Base-by-base conservation (phyloP, 2,113 vertebrate species). In the Tragelaphus imberbis region DNA sequence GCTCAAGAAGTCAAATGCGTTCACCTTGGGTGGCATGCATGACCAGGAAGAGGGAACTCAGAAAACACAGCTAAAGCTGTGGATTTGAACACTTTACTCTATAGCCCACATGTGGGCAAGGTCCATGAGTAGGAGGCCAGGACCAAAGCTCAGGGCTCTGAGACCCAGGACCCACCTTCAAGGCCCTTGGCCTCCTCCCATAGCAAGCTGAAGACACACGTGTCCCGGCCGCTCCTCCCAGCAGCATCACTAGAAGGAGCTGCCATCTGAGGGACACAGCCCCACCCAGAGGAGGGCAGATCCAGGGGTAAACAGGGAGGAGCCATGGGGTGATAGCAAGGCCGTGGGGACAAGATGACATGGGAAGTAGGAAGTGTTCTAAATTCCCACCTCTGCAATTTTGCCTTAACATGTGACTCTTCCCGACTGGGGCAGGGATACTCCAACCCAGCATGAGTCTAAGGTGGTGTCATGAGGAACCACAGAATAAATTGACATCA, bases 221-320 rank as follows among this genome's bases (percentile, higher is more conserved):
- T 28, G 27, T 80, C 44, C 15, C 0, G 4, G 77, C 15, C 77
- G 49, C 1, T 5, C 77, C 77, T 80, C 77, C 44, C 15, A 10
- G 44, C 1, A 49, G 44, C 77, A 49, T 49, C 44, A 80, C 44
- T 17, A 80, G 77, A 10, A 49, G 27, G 7, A 49, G 44, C 77
- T 49, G 77, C 44, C 77, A 1, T 80, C 44, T 49, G 44, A 80
- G 77, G 77, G 15, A 10, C 27, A 49, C 44, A 80, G 44, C 15
- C 27, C 44, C 77, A 10, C 4, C 0, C 2, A 0, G 36, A 77
- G 10, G 21, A 44, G 71, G 0, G 36, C 0, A 44, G 7, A 25
- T 17, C 0, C 27, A 80, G 15, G 1, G 44, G 3, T 30, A 44
- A 80, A 10, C 44, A 49, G 77, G 7, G 77, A 49, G 40, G 7